These are phyloP conservation scores for Mus spicilegus DNA, from an alignment of 2,113 vertebrate genomes.

Conservation along the genomic window DNA sequence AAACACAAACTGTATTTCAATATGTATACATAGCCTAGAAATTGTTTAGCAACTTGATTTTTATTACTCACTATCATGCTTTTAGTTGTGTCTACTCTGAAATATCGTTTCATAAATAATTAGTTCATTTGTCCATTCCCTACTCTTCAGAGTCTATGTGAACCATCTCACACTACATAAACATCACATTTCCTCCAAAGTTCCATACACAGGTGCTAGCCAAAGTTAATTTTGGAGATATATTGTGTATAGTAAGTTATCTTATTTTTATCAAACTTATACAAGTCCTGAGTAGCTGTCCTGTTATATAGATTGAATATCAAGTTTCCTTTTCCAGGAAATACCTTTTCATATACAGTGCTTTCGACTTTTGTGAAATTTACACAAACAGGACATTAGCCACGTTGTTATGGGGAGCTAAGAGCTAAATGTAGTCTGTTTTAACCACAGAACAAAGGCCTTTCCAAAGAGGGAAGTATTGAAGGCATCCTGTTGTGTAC, in stretches of 20 bases:
- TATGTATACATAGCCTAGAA: neutral
- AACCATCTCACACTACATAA: neutral
- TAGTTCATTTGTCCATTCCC: neutral
- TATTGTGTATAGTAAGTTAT: neutral
- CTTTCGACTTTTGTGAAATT: neutral
- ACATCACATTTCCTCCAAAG: neutral
- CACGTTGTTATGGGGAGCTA: neutral
- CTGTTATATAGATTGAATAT: neutral
- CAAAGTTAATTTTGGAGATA: constrained; percentile 7
- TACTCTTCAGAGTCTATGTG: neutral
- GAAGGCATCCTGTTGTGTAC: neutral
- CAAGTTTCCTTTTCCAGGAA: constrained; percentile 19
- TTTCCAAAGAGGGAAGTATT: neutral
- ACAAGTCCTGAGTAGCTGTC: neutral
- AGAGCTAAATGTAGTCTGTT: constrained; percentile 4
- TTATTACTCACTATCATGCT: neutral
- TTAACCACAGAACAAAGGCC: neutral
- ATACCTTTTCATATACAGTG: neutral
- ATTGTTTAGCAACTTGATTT: neutral
- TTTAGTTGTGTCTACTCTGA: neutral
- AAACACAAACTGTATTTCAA: neutral
- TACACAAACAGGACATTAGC: neutral
- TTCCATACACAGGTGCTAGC: neutral
- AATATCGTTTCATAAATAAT: neutral
- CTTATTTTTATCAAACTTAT: constrained; percentile 26